Evolutionary conservation across 1,140 invertebrate genomes (phyloP), one percentile per base, ranked within the genome.

Genomic region (Caerostris darwini): DNA sequence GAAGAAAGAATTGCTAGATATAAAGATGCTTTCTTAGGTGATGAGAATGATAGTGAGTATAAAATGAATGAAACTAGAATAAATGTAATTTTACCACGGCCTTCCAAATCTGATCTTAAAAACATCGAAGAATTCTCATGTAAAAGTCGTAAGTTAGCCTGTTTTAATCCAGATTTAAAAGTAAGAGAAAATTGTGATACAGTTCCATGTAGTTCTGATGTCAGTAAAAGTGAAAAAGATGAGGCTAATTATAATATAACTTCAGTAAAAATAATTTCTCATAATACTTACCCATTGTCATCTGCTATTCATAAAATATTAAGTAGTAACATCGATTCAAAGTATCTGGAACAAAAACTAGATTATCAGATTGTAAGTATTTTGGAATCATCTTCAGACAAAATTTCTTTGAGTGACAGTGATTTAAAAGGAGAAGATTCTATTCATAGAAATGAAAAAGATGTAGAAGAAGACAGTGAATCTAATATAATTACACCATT

Each of bases 1-100:
- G 93, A 94, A 71, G 93, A 94, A 12, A 81, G 93, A 58, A 94
- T 94, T n/a, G 93, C 93, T 85, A 61, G 93, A 12, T 94, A 94
- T 90, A 94, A 94, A 90, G 88, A 94, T 69, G 93, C 93, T 69
- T 94, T 90, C 61, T 14, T 94, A 50, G 82, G 59, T 69, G 89
- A 90, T 85, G 57, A 17, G 7, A 90, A 85, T n/a, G 93, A 94
- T 58, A 88, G 19, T 59, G 92, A 94, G 6, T 81, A 19, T 56
- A 94, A 94, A 89, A 12, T 7, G 17, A 64, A 53, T 90, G 87
- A 94, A 90, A 94, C 81, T 34, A 90, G 93, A 94, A 94, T 94
- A 67, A 94, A 94, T 90, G 93, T 94, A 85, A 94, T 94, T 69
- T 69, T 94, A 50, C 93, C 93, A 56, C 88, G 89, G 58, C 93